Percentiles rank a stretch among this genome's conserved stretches.
Evolutionary conservation across 2,888 invertebrate genomes (phyloP).

Genomic region (Phorcus lineatus): DNA sequence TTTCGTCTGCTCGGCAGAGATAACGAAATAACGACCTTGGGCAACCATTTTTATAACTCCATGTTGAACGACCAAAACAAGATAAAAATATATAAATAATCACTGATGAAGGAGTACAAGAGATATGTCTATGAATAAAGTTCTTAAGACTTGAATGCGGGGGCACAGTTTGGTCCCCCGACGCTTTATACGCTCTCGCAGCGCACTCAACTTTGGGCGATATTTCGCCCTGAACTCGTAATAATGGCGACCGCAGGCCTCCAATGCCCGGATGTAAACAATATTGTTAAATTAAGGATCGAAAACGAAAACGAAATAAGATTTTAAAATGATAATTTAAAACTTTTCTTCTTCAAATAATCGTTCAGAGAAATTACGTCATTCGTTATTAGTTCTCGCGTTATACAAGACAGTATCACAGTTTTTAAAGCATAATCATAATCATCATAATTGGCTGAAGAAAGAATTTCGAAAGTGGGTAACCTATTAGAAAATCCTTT

Average conservation of each 20-base stretch:
- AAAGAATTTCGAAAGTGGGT: too few species aligned
- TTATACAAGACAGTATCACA: too few species aligned
- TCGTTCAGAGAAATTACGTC: too few species aligned
- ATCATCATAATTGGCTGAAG: too few species aligned
- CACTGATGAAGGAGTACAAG: not conserved
- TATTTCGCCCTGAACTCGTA: not conserved
- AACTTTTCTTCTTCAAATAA: too few species aligned
- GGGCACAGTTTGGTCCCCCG: not conserved
- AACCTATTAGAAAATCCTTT: too few species aligned
- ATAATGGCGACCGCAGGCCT: constrained; percentile 26
- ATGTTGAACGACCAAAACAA: constrained; percentile 53
- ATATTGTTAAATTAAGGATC: too few species aligned
- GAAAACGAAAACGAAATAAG: too few species aligned
- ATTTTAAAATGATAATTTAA: too few species aligned
- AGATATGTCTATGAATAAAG: not conserved
- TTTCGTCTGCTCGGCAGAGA: constrained; percentile 42
- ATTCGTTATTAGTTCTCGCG: too few species aligned
- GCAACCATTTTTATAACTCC: constrained; percentile 65
- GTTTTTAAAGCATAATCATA: too few species aligned
- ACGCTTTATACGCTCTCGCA: not conserved
- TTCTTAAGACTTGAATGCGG: not conserved
- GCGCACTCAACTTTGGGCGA: not conserved
- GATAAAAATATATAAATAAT: constrained; percentile 31
- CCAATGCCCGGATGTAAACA: constrained; percentile 29
- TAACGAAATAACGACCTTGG: constrained; percentile 26